Conservation (phyloP, 2,888 invertebrate species). For the Conchocele bisecta region DNA sequence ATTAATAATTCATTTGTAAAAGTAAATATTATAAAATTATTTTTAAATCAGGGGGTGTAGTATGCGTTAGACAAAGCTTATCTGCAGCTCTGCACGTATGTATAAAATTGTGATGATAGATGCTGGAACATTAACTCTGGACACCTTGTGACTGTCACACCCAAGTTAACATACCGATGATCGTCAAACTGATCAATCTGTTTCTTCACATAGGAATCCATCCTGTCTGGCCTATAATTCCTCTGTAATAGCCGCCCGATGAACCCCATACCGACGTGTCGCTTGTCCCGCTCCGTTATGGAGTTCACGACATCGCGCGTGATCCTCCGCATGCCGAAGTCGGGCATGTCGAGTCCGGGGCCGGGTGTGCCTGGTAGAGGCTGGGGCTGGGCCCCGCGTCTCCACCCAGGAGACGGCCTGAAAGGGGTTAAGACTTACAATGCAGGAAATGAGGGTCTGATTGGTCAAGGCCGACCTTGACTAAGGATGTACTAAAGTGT, state of each 20-base stretch:
- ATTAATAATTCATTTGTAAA: too few relatives aligned
- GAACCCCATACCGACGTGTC: slow-evolving; percentile 92
- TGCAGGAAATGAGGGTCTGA: too few relatives aligned
- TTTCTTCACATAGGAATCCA: slow-evolving; percentile 85
- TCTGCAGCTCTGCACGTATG: too few relatives aligned
- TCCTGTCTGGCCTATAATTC: slow-evolving; percentile 83
- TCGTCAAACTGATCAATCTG: slow-evolving; percentile 96
- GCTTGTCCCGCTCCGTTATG: slow-evolving; percentile 94
- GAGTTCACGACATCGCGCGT: slow-evolving; percentile 87
- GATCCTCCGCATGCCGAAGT: slow-evolving; percentile 80
- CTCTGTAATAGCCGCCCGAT: slow-evolving; percentile 91
- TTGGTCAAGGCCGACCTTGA: too few relatives aligned
- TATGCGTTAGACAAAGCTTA: too few relatives aligned
- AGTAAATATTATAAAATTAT: not conserved
- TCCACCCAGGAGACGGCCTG: slow-evolving; percentile 45
- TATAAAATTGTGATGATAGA: not conserved
- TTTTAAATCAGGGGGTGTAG: too few relatives aligned
- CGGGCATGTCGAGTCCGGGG: slow-evolving; percentile 65
- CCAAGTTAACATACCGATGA: slow-evolving; percentile 84
- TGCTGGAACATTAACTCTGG: too few relatives aligned
- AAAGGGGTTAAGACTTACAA: too few relatives aligned
- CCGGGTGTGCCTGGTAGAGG: slow-evolving; percentile 66
- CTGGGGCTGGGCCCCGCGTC: slow-evolving; percentile 59
- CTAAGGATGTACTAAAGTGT: too few relatives aligned
- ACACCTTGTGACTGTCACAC: too few relatives aligned